Evolutionary conservation across 2,888 invertebrate species (phyloP), one percentile per base, ranked within the genome.

Genomic region (Harpalus rubripes): DNA sequence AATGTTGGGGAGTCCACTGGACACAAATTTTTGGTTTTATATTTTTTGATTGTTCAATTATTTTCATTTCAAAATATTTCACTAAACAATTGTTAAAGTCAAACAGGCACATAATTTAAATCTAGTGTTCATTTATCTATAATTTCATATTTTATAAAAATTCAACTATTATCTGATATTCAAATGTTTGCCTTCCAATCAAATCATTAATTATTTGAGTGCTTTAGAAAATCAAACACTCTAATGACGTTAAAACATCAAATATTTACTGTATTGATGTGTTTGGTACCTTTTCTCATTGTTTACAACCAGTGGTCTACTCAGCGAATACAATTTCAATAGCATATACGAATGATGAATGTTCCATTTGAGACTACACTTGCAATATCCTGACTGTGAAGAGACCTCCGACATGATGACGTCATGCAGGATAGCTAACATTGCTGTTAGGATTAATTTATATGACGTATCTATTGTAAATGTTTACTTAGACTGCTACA

Each of bases 151-250:
- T 32, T 5, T 32, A 32, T 5, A 32, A 32, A 32, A 5, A 32
- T 4, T 0, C 32, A 4, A 32, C 5, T 32, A 32, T 32, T 32
- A 32, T 32, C 32, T 32, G 5, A 32, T 32, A 5, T 32, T 32
- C 6, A 32, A 32, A 32, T 32, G 5, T 32, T 32, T 32, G 32
- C 32, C 12, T 0, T 0, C 0, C 12, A 56, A 56, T n/a, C 56
- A 56, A n/a, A 52, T 52, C 44, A 12, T 7, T 52, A 52, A 52
- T 52, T 52, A 12, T 10, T 52, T 52, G 44, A 56, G 56, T 15
- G 15, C 56, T 15, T n/a, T 8, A 59, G 59, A 15, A 52, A 59
- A 59, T 59, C 59, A 59, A 59, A 52, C 44, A 52, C 44, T 52
- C 12, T 12, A 52, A 52, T 52, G 7, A 52, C 12, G 44, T 52